Evolutionary conservation across 2,888 invertebrate species (phyloP).

Genomic region (Tethea ocularis): DNA sequence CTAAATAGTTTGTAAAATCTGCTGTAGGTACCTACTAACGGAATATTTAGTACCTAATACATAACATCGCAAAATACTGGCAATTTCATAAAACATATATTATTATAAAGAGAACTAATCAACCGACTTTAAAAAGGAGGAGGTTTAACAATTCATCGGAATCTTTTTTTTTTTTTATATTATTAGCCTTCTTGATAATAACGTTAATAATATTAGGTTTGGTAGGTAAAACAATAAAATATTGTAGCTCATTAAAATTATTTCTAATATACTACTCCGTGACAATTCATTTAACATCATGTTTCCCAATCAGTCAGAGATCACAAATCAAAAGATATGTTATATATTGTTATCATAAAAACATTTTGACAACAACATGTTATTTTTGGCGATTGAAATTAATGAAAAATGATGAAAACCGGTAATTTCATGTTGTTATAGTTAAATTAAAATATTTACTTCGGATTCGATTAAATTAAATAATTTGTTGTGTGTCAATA

Average conservation of each 20-base stretch:
- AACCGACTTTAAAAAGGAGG: no score
- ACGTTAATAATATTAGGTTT: neutral
- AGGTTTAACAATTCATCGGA: no score
- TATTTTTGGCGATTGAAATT: conserved; percentile 23
- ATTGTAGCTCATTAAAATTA: neutral
- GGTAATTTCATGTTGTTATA: conserved; percentile 24
- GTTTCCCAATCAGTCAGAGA: neutral
- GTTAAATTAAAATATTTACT: conserved; percentile 28
- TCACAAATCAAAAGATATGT: neutral
- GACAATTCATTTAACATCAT: conserved; percentile 18
- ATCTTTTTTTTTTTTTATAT: no score
- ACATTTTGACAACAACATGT: no score
- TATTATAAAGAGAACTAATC: no score
- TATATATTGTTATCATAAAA: neutral
- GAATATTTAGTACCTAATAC: no score
- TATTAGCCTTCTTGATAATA: neutral
- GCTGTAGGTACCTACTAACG: no score
- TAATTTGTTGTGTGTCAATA: conserved; percentile 28
- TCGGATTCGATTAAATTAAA: neutral
- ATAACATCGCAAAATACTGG: no score
- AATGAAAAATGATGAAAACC: no score
- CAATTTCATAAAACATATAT: no score
- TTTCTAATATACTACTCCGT: conserved; percentile 6
- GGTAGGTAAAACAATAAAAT: neutral
- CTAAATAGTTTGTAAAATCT: neutral